phyloP scores from a whole-genome alignment of 92 coral and sea anemone genomes.

The Zoanthus sansibaricus region DNA sequence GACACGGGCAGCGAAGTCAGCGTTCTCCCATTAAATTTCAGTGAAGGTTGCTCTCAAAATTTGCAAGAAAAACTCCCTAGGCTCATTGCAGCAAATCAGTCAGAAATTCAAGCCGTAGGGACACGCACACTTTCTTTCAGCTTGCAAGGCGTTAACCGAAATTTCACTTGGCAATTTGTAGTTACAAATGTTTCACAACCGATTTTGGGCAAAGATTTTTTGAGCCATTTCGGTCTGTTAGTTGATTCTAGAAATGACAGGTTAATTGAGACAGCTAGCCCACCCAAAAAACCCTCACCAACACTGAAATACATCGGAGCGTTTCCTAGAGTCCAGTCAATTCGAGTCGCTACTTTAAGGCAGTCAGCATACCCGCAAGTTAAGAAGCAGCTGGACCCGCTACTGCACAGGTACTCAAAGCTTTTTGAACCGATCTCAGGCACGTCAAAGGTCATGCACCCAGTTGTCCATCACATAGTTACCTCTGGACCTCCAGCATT shows the following conservation, averaged over 20 bases:
- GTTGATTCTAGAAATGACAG: not conserved
- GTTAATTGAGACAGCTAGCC: not conserved
- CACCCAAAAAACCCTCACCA: too few species aligned
- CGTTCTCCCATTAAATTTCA: not conserved
- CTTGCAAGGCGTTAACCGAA: not conserved
- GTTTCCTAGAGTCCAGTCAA: too few species aligned
- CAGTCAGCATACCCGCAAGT: too few species aligned
- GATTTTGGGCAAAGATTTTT: not conserved
- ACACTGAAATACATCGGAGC: too few species aligned
- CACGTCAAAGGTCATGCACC: not conserved
- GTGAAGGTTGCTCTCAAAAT: not conserved
- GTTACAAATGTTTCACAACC: constrained; percentile 5
- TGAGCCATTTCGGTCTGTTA: not conserved
- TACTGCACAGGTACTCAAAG: not conserved
- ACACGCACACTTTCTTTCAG: not conserved
- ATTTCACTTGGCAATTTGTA: not conserved
- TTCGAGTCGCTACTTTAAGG: too few species aligned
- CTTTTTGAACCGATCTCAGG: not conserved
- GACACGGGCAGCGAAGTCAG: constrained; percentile 15
- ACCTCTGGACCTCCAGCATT: constrained; percentile 40
- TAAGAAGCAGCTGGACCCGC: too few species aligned
- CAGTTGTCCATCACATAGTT: not conserved
- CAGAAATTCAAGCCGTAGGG: not conserved
- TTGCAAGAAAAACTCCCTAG: not conserved
- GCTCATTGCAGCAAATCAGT: not conserved